Base-by-base conservation (phyloP, 2,797 vertebrate species). In the Leuciscus waleckii region DNA sequence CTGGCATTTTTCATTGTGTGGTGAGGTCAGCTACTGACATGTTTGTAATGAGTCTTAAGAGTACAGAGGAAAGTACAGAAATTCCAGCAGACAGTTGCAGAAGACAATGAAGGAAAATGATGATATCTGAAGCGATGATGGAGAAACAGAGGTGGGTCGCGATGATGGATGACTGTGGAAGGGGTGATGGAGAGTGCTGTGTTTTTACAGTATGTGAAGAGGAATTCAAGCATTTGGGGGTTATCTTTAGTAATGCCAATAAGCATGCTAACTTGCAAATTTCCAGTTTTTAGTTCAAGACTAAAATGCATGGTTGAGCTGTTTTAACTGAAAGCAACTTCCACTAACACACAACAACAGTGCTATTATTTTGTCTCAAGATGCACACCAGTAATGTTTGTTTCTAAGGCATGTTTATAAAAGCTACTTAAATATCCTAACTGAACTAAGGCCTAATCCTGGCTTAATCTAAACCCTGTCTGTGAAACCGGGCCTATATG, bases 91-190 rank as follows among this genome's bases (percentile, higher is more conserved):
- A 4, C 7, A 1, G 5, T 32, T 51, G 17, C 43, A 51, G 46
- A 51, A 51, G 46, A 35, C 5, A 54, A 19, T 75, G 29, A 19
- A 54, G 29, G 17, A 29, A 54, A 49, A 49, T 29, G 0, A 75
- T 54, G 46, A 32, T 54, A 49, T 49, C 41, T 73, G 29, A 51
- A 23, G 71, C 1, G 19, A 7, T 54, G 46, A 35, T 54, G 29
- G 73, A 54, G 54, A 75, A 75, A 54, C n/a, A 29, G n/a, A 46
- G 13, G 8, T 73, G 41, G 14, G 14, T 16, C 29, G 7, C 0
- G 41, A 74, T 74, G 16, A 74, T 51, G 71, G 71, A 73, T 19
- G 43, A 51, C 43, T 74, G 2, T 74, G 4, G 71, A 74, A 29
- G 26, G 35, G 46, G 17, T 51, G 26, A 74, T 21, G 43, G 43